phyloP scores from a whole-genome alignment of 2,797 vertebrate species.

The Iguana delicatissima region DNA sequence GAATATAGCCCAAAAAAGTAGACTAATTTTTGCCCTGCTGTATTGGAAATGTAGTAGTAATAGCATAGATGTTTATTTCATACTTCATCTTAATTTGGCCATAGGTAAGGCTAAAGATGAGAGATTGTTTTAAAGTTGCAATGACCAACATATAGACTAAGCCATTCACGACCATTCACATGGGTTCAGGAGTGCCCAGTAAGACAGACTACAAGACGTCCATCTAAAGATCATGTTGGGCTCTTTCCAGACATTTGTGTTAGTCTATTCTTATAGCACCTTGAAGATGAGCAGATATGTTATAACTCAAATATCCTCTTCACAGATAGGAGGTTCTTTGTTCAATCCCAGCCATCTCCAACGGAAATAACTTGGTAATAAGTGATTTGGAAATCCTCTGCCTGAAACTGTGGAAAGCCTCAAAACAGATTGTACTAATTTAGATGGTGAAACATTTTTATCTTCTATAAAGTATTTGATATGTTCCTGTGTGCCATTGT shows the following conservation, averaged over 20 bases:
- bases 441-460: not conserved
- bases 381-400: not conserved
- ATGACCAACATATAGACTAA: not conserved
- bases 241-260: not conserved
- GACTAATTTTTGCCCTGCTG: not conserved
- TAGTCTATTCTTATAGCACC: not conserved
- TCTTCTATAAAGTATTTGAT: not conserved
- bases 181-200: not conserved
- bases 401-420: not conserved
- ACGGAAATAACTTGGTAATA: not conserved
- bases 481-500: not conserved
- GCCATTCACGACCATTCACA: not conserved
- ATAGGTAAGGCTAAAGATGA: not conserved
- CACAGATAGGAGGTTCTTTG: not conserved
- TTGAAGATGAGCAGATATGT: not conserved
- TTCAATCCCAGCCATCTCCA: not conserved
- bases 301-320: not conserved
- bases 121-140: not conserved
- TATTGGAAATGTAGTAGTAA: not conserved
- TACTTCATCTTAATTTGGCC: not conserved
- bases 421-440: no score
- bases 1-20: not conserved
- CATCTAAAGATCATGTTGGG: not conserved
- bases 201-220: not conserved
- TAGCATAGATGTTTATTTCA: fast-evolving